Conservation (phyloP, 2,797 vertebrate species). For the Darevskia mixta region DNA sequence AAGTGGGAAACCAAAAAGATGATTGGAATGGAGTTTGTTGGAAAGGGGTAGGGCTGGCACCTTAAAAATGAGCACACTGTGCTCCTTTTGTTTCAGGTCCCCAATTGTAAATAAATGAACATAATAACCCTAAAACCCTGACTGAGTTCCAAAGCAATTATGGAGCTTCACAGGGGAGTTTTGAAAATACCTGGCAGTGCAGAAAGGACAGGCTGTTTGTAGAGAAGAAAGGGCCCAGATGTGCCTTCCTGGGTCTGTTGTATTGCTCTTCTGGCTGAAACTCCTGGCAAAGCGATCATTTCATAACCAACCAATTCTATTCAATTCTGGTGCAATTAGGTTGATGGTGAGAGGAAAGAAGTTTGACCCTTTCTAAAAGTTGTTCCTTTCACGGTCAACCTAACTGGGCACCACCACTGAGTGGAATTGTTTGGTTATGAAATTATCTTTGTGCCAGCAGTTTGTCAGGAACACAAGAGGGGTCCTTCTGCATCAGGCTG, state of each 20-base stretch:
- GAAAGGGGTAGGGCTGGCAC: not conserved
- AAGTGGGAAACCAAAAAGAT: not conserved
- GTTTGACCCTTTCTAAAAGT: not conserved
- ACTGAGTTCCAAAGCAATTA: not conserved
- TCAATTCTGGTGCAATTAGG: not conserved
- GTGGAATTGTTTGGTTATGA: too few relatives aligned
- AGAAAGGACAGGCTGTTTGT: not conserved
- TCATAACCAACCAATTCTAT: rapidly evolving
- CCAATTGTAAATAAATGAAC: not conserved
- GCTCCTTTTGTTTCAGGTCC: not conserved
- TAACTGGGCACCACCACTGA: too few relatives aligned
- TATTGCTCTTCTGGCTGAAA: not conserved
- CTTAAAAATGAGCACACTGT: not conserved
- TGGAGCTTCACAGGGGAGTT: not conserved
- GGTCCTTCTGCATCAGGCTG: too few relatives aligned
- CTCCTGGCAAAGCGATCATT: not conserved
- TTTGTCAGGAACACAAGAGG: too few relatives aligned
- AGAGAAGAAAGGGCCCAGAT: not conserved
- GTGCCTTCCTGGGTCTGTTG: not conserved
- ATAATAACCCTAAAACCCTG: not conserved
- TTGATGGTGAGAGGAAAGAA: not conserved
- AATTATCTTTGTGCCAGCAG: too few relatives aligned
- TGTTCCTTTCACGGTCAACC: not conserved
- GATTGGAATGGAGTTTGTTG: not conserved
- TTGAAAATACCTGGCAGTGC: not conserved